A percentile compares a stretch with the other conserved stretches of the same genome.
Evolutionary conservation across 2,113 vertebrate genomes (phyloP).

Genomic region (Tringa solitaria): DNA sequence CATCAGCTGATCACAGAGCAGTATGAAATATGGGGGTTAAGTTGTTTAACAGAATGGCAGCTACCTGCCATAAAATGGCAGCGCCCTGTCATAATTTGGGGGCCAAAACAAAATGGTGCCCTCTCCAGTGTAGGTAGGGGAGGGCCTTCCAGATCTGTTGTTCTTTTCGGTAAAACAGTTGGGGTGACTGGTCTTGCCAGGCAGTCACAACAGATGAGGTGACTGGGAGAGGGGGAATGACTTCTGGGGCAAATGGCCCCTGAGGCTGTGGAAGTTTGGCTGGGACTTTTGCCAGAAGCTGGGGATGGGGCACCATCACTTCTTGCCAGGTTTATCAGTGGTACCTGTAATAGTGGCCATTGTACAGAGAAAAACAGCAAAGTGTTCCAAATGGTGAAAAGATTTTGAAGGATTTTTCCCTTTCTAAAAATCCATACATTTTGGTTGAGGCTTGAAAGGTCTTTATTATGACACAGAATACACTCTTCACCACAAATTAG

Average conservation of each 20-base stretch:
- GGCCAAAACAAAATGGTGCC: neutral
- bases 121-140: neutral
- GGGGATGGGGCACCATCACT: accelerated
- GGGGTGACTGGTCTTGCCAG: neutral
- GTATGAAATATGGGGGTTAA: neutral
- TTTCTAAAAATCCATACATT: neutral
- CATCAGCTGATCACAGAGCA: neutral
- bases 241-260: neutral
- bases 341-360: neutral
- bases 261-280: accelerated
- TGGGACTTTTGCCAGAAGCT: neutral
- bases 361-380: neutral
- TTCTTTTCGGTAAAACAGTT: accelerated
- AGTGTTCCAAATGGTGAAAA: neutral
- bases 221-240: neutral
- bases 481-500: neutral
- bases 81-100: neutral
- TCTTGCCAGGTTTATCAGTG: neutral
- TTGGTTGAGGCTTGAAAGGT: neutral
- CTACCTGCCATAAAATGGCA: neutral
- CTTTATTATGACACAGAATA: neutral
- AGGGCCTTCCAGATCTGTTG: accelerated
- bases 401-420: neutral
- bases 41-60: neutral
- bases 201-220: neutral